Percentiles rank a stretch among this genome's conserved stretches.
These are phyloP conservation scores for Clarias magur DNA, from an alignment of 2,113 vertebrate genomes.

Conservation along the genomic window DNA sequence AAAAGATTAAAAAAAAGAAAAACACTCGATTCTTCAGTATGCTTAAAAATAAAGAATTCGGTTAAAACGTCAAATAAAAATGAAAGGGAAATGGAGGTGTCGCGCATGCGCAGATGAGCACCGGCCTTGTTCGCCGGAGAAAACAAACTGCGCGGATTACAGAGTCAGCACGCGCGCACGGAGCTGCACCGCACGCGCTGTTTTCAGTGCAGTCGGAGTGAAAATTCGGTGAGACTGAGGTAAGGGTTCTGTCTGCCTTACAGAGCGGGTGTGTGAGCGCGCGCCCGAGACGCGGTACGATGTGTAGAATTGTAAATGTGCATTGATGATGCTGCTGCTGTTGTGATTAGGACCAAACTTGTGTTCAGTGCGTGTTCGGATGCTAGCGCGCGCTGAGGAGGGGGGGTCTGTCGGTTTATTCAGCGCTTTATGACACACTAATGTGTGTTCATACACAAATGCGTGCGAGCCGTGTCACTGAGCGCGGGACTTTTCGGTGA, in stretches of 20 bases:
- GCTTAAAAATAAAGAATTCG: not conserved
- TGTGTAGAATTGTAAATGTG: not conserved
- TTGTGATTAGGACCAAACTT: slow-evolving; percentile 52
- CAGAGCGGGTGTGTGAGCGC: not conserved
- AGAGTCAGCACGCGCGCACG: slow-evolving; percentile 18
- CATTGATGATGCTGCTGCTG: slow-evolving; percentile 32
- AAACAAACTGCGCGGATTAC: slow-evolving; percentile 61
- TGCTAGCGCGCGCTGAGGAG: slow-evolving; percentile 4
- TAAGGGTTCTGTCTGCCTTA: not conserved
- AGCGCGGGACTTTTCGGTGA: slow-evolving; percentile 16
- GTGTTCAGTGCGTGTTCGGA: slow-evolving; percentile 30
- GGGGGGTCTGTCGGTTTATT: not conserved
- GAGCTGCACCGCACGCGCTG: not conserved
- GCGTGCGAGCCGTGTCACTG: not conserved
- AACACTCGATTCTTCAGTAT: no score
- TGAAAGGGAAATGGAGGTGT: not conserved
- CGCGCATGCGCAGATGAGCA: slow-evolving; percentile 55
- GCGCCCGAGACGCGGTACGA: not conserved
- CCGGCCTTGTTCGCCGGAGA: slow-evolving; percentile 54
- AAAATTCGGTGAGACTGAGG: not conserved
- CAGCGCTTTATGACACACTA: not conserved
- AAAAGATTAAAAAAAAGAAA: no score
- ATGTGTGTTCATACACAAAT: rapidly evolving
- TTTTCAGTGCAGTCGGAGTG: not conserved
- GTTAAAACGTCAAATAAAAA: not conserved